Evolutionary conservation across 1,140 invertebrate genomes (phyloP).

Genomic region (Coptotermes formosanus): DNA sequence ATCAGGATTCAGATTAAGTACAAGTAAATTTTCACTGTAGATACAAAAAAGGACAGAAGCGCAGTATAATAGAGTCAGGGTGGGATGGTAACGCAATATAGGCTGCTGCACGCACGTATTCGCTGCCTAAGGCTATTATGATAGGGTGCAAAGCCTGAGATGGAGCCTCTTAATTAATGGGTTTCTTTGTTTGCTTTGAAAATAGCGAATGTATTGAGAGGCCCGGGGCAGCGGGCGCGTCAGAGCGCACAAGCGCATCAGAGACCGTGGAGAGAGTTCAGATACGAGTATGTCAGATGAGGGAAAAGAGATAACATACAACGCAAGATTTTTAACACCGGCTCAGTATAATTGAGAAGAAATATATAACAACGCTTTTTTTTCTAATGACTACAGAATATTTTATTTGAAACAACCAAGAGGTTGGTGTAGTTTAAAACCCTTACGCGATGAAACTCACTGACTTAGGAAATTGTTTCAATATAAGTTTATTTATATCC

Average conservation of each 20-base stretch:
- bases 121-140: conserved; percentile 31
- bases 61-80: neutral
- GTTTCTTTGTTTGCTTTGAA: conserved; percentile 35
- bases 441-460: too few relatives aligned
- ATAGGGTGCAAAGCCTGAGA: conserved; percentile 32
- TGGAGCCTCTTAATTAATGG: conserved; percentile 36
- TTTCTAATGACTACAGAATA: too few relatives aligned
- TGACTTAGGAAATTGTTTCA: too few relatives aligned
- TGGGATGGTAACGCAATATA: neutral
- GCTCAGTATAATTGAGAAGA: too few relatives aligned
- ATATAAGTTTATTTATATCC: too few relatives aligned
- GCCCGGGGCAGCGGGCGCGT: conserved; percentile 23
- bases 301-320: neutral
- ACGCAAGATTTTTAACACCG: too few relatives aligned
- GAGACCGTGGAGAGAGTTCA: too few relatives aligned
- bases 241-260: conserved; percentile 32
- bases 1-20: neutral
- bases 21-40: neutral
- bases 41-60: neutral
- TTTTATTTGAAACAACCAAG: too few relatives aligned
- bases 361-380: too few relatives aligned
- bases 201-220: conserved; percentile 34
- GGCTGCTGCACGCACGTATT: neutral
- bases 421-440: too few relatives aligned
- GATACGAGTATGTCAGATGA: neutral